phyloP scores from a whole-genome alignment of 2,113 vertebrate genomes.

The Alligator mississippiensis region DNA sequence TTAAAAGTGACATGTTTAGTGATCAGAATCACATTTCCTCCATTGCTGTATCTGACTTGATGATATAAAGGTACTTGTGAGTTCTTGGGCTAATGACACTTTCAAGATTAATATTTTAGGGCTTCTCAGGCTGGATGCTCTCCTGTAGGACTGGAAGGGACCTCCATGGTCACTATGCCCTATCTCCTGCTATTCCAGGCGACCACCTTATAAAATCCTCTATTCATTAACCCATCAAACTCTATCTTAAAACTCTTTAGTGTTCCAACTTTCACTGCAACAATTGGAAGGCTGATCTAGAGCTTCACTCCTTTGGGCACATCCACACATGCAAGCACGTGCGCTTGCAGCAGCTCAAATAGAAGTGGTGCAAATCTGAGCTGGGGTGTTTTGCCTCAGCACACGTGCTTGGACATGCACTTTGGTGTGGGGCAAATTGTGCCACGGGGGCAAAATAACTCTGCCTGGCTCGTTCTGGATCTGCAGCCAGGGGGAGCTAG shows the following conservation, averaged over 20 bases:
- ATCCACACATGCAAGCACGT: too few relatives aligned
- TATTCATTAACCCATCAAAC: not conserved
- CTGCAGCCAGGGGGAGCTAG: too few relatives aligned
- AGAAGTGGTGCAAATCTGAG: too few relatives aligned
- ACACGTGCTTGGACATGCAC: too few relatives aligned
- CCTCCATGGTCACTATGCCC: not conserved
- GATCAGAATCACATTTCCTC: not conserved
- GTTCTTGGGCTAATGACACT: not conserved
- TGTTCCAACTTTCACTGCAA: not conserved
- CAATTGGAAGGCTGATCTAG: not conserved
- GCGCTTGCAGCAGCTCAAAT: too few relatives aligned
- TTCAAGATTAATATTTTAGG: not conserved
- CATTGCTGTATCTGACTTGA: not conserved
- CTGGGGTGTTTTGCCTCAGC: too few relatives aligned
- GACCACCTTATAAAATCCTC: not conserved
- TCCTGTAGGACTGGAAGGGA: not conserved
- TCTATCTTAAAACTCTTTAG: not conserved
- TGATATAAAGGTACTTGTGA: not conserved
- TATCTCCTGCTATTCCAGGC: not conserved
- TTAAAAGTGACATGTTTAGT: not conserved
- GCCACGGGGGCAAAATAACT: too few relatives aligned
- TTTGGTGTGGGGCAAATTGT: too few relatives aligned
- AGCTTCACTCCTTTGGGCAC: not conserved
- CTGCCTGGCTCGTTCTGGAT: too few relatives aligned
- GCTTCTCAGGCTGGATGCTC: not conserved